A percentile compares a stretch with the other conserved stretches of the same genome.
phyloP scores from a whole-genome alignment of 2,113 vertebrate species.

The Hirundichthys speculiger region DNA sequence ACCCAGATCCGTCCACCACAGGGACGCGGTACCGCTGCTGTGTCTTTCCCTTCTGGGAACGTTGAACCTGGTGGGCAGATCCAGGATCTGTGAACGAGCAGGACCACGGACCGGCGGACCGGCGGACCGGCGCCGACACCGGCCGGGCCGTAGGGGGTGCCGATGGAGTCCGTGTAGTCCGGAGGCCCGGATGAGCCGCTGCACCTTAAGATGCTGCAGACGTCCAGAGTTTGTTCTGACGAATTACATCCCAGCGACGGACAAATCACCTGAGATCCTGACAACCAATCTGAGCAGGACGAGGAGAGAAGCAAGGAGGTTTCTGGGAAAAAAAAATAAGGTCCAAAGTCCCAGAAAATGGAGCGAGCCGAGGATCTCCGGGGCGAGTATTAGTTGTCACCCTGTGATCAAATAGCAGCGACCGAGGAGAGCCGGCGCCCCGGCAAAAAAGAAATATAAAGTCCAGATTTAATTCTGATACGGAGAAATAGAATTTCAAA shows the following conservation, averaged over 20 bases:
- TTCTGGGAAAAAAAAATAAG: constrained; percentile 48
- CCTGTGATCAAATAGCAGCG: constrained; percentile 89
- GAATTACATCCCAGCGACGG: constrained; percentile 62
- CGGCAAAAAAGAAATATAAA: constrained; percentile 97
- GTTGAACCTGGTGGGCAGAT: no score
- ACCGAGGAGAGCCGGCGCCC: constrained; percentile 85
- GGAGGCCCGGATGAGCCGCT: background rate
- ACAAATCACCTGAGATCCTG: constrained; percentile 85
- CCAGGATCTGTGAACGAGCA: no score
- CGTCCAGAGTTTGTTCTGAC: constrained; percentile 23
- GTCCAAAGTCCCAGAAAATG: constrained; percentile 80
- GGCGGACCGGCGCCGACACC: no score
- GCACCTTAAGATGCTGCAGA: constrained; percentile 47
- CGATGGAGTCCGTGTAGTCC: no score
- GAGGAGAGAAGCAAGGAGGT: constrained; percentile 60
- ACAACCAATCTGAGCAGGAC: constrained; percentile 86
- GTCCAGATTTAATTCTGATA: constrained; percentile 99
- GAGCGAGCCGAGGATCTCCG: constrained; percentile 83
- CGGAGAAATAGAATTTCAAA: constrained; percentile 99
- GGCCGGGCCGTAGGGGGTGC: no score
- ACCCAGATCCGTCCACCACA: no score
- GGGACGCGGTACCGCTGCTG: no score
- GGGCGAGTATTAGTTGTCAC: constrained; percentile 93
- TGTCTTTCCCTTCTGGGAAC: no score
- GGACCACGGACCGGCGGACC: no score